Percentiles rank a stretch among this genome's conserved stretches.
Conservation (phyloP, 2,888 invertebrate genomes). For the Cantharis rustica region DNA sequence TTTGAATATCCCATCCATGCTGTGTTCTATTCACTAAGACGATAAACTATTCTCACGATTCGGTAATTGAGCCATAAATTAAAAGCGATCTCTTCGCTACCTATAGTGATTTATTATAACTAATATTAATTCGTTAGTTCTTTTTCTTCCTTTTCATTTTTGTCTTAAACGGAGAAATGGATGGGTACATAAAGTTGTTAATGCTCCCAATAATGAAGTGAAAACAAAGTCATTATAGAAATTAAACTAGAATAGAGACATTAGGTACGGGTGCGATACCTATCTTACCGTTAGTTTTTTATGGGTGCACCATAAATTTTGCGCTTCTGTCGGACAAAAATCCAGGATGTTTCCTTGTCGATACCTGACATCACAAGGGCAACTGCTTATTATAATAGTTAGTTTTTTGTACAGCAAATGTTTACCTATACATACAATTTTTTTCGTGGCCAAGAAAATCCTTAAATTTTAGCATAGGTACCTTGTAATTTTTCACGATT, state of each 20-base stretch:
- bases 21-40: slow-evolving; percentile 23
- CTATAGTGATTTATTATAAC: slow-evolving; percentile 35
- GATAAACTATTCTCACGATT: slow-evolving; percentile 39
- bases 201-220: neutral
- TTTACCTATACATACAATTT: neutral
- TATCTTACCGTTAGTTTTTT: slow-evolving; percentile 45
- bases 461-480: neutral
- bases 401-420: neutral
- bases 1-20: slow-evolving; percentile 17
- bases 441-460: neutral
- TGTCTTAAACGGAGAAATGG: neutral
- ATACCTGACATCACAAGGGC: slow-evolving; percentile 33
- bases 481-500: neutral
- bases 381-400: slow-evolving; percentile 20
- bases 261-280: slow-evolving; percentile 27
- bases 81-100: slow-evolving; percentile 33
- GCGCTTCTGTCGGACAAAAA: slow-evolving; percentile 33
- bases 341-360: slow-evolving; percentile 35
- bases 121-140: slow-evolving; percentile 35
- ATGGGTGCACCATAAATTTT: slow-evolving; percentile 49
- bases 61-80: slow-evolving; percentile 41
- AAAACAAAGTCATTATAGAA: slow-evolving; percentile 18
- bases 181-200: neutral
- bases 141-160: neutral
- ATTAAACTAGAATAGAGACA: slow-evolving; percentile 23